Percentiles rank a stretch among this genome's conserved stretches.
These are phyloP conservation scores for Radopholus similis DNA, from an alignment of 1,140 invertebrate genomes.

Conservation along the genomic window DNA sequence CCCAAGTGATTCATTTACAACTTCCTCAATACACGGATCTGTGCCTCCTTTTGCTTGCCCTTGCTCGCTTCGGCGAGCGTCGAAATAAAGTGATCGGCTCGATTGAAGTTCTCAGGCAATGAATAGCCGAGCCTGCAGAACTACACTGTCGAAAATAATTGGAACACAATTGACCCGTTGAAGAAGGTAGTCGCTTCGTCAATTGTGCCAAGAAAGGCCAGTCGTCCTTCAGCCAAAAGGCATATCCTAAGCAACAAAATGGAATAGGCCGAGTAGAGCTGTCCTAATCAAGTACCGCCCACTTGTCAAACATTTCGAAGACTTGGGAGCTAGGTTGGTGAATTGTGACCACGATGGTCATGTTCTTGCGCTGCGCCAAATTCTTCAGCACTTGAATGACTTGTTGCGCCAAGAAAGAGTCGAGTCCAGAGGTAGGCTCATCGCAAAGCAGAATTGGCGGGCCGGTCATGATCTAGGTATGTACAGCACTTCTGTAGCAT, in stretches of 20 bases:
- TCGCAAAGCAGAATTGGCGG: slow-evolving; percentile 92
- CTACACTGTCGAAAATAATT: background rate
- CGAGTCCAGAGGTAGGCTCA: slow-evolving; percentile 87
- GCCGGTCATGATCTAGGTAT: slow-evolving; percentile 79
- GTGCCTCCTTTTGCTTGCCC: slow-evolving; percentile 67
- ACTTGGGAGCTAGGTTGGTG: slow-evolving; percentile 92
- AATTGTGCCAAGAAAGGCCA: slow-evolving; percentile 80
- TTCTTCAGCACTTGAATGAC: slow-evolving; percentile 68
- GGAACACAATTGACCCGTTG: slow-evolving; percentile 18
- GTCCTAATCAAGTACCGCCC: background rate
- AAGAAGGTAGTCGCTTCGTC: slow-evolving; percentile 63
- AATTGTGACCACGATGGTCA: slow-evolving; percentile 86
- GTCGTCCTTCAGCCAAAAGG: slow-evolving; percentile 78
- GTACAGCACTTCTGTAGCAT: background rate
- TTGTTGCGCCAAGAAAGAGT: slow-evolving; percentile 79
- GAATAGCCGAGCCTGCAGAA: slow-evolving; percentile 59
- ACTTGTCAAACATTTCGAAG: slow-evolving; percentile 83
- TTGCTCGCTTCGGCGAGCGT: slow-evolving; percentile 78
- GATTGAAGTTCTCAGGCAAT: slow-evolving; percentile 78
- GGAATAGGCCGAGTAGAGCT: background rate
- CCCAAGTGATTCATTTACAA: background rate
- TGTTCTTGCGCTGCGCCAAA: slow-evolving; percentile 73
- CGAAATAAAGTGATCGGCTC: slow-evolving; percentile 90
- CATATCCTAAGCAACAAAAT: slow-evolving; percentile 42
- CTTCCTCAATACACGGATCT: slow-evolving; percentile 45